Evolutionary conservation across 1,140 invertebrate genomes (phyloP), one percentile per base, ranked within the genome.

Genomic region (Platorchestia sp.): DNA sequence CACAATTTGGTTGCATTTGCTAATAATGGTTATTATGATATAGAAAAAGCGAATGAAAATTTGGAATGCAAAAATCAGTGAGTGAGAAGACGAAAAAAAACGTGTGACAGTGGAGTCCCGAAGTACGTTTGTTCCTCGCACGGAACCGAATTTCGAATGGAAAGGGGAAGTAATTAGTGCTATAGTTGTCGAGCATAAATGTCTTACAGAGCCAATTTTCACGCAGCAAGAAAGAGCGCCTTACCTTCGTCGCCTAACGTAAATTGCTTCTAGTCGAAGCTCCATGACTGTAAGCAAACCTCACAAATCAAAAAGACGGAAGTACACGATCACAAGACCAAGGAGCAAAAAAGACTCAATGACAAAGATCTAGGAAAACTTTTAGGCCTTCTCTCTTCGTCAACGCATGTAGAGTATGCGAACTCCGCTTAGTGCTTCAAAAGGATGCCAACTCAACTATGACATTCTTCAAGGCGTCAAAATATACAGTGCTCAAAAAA

Each of bases 401-500:
- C 7, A 89, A 41, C 87, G 87, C 87, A 89, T 89, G 42, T 43
- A 27, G 43, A 44, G 36, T 45, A 45, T 93, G 91, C 45, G 45
- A 6, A 42, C 45, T n/a, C 40, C 91, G 91, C 91, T 44, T 10
- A 44, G 91, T 45, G 45, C 43, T 45, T 93, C 45, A 47, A 47
- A 45, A 93, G 45, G 36, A 93, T 45, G 45, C 44, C 45, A 47
- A 93, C 10, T 93, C 41, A 93, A 47, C 45, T 45, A 93, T 10
- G 45, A 40, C 43, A 93, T 93, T 93, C 91, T n/a, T 44, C 91
- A 44, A 93, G 45, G 45, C 43, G 40, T 93, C 45, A 93, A 93
- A 93, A 93, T 93, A 44, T 90, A n/a, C n/a, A 93, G 91, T 93
- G 91, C 91, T 93, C 43, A 45, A 47, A 93, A 93, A 93, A 45